phyloP scores from a whole-genome alignment of 2,113 vertebrate species.

The Crotophaga sulcirostris region DNA sequence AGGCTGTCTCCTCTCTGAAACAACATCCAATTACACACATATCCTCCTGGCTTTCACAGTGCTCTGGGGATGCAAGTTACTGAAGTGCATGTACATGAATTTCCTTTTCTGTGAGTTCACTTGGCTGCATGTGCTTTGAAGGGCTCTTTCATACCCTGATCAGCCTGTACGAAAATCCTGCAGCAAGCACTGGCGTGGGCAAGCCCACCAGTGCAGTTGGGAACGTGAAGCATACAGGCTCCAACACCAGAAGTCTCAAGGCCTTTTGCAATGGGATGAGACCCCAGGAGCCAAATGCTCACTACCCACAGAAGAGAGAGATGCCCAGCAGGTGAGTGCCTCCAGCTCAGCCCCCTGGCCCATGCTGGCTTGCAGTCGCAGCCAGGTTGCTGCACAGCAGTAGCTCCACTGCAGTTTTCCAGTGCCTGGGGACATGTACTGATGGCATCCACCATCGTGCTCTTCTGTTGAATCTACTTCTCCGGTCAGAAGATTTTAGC shows the following conservation, averaged over 20 bases:
- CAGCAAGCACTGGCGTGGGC: neutral
- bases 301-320: neutral
- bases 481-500: neutral
- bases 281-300: neutral
- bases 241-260: neutral
- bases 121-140: neutral
- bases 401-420: neutral
- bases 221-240: neutral
- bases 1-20: neutral
- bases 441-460: accelerated
- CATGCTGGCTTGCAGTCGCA: neutral
- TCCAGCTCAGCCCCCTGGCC: neutral
- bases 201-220: neutral
- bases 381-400: neutral
- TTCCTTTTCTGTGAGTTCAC: neutral
- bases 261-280: neutral
- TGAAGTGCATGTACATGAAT: neutral
- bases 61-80: neutral
- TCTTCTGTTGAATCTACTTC: neutral
- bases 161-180: neutral
- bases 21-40: neutral
- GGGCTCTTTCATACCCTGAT: neutral
- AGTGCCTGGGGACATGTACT: accelerated
- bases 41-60: neutral
- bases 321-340: neutral